Conservation (phyloP, 2,888 invertebrate genomes). For the Hymenopus coronatus region DNA sequence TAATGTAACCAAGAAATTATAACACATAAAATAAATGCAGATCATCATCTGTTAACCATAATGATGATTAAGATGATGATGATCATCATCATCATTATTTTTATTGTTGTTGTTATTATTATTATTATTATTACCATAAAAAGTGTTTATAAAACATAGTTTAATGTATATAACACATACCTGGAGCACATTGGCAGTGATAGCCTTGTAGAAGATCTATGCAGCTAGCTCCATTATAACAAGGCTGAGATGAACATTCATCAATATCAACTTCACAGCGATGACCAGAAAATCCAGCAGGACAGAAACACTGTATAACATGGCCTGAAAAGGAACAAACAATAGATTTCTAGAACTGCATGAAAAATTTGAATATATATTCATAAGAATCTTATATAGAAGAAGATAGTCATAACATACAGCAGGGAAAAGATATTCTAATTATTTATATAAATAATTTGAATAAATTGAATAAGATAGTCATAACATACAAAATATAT, state of each 20-base stretch:
- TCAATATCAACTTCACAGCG: conserved; percentile 93
- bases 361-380: no score
- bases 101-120: no score
- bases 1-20: not conserved
- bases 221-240: conserved; percentile 90
- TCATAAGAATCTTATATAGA: no score
- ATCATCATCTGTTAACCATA: no score
- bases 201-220: conserved; percentile 91
- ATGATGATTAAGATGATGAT: no score
- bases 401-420: no score
- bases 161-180: conserved; percentile 33
- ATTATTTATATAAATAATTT: no score
- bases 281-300: conserved; percentile 90
- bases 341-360: no score
- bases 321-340: conserved; percentile 53
- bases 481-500: no score
- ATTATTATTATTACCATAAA: not conserved
- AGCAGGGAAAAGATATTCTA: no score
- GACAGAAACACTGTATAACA: conserved; percentile 87
- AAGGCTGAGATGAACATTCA: conserved; percentile 91
- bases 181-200: conserved; percentile 80
- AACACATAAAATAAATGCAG: not conserved
- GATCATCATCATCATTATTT: no score
- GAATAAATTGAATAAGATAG: no score
- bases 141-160: not conserved